Evolutionary conservation across 2,888 invertebrate genomes (phyloP).

Genomic region (Plebejus melissa): DNA sequence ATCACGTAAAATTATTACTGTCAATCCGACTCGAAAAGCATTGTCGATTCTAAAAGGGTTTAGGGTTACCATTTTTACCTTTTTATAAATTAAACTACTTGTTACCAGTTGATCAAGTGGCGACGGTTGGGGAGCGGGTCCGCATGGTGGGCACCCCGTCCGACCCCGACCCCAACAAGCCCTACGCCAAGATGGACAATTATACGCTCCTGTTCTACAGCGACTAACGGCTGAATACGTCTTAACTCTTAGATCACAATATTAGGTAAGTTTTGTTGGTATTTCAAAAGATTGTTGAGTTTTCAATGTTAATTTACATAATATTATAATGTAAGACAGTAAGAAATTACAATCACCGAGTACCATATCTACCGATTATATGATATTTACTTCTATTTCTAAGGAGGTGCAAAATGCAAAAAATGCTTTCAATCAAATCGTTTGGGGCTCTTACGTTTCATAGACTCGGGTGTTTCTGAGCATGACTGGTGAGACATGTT

Average conservation of each 20-base stretch:
- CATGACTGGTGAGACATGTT: no score
- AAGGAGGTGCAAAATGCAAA: no score
- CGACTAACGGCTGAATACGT: constrained; percentile 97
- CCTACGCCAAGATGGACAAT: constrained; percentile 99
- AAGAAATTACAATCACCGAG: not conserved
- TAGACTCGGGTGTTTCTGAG: no score
- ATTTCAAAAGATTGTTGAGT: not conserved
- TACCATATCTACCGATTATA: no score
- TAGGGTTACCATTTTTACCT: no score
- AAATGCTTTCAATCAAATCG: no score
- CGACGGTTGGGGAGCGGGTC: constrained; percentile 94
- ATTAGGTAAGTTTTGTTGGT: constrained; percentile 81
- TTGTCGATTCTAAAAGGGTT: no score
- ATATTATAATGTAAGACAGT: no score
- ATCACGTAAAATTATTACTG: no score
- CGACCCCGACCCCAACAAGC: constrained; percentile 99
- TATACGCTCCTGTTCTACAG: constrained; percentile 94
- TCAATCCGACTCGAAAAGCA: no score
- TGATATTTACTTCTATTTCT: no score
- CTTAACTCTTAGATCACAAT: constrained; percentile 99
- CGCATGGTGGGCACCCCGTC: constrained; percentile 97
- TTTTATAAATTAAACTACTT: not conserved
- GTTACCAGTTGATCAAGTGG: constrained; percentile 83
- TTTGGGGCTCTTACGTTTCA: no score
- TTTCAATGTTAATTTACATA: not conserved